Percentiles rank a stretch among this genome's conserved stretches.
phyloP scores from a whole-genome alignment of 2,797 vertebrate genomes.

The Gymnoscopelus microlampas region DNA sequence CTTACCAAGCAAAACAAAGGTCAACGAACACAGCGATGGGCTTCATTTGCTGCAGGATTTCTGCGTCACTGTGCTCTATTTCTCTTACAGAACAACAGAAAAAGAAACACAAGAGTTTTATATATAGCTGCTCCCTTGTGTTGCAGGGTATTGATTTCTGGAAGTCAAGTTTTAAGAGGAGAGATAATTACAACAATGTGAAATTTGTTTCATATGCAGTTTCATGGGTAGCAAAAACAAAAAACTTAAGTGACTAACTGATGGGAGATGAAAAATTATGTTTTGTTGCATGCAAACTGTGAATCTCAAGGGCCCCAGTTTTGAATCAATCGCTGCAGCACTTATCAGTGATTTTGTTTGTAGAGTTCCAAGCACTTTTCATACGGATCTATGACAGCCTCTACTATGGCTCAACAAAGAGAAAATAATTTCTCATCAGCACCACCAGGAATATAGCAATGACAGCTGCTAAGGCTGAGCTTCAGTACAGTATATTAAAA shows the following conservation, averaged over 20 bases:
- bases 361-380: slow-evolving; percentile 51
- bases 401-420: slow-evolving; percentile 23
- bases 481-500: no score
- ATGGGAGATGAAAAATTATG: no score
- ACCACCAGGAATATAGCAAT: slow-evolving; percentile 48
- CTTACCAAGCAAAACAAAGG: slow-evolving; percentile 71
- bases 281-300: background rate
- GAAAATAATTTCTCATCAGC: slow-evolving; percentile 58
- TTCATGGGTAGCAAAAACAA: background rate
- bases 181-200: slow-evolving; percentile 3
- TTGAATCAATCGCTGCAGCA: slow-evolving; percentile 40
- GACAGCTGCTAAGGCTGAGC: slow-evolving; percentile 22
- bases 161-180: background rate
- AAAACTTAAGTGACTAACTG: background rate
- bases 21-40: slow-evolving; percentile 57
- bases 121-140: background rate
- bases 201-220: background rate
- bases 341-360: slow-evolving; percentile 54
- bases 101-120: background rate
- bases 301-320: slow-evolving; percentile 30
- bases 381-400: slow-evolving; percentile 44
- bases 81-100: slow-evolving; percentile 26
- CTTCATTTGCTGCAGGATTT: slow-evolving; percentile 40
- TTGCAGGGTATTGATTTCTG: slow-evolving; percentile 8
- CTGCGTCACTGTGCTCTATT: slow-evolving; percentile 6